Evolutionary conservation across 2,888 invertebrate genomes (phyloP).

Genomic region (Sinodicranocentrus sp.): DNA sequence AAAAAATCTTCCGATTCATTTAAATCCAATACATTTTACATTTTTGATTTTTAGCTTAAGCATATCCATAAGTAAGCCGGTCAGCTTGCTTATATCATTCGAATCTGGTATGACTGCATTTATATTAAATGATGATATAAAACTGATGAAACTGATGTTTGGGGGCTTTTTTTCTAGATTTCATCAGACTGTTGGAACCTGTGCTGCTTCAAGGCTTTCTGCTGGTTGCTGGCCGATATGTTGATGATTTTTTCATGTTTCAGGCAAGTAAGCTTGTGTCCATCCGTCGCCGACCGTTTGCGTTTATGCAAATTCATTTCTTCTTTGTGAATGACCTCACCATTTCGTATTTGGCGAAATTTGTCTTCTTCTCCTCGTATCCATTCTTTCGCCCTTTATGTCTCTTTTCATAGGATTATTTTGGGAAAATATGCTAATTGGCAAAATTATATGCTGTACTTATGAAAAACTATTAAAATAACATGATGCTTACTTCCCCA

Average conservation of each 20-base stretch:
- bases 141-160: neutral
- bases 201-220: constrained; percentile 63
- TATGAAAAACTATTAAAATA: no score
- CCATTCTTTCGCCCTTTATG: neutral
- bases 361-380: constrained; percentile 14
- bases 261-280: constrained; percentile 31
- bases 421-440: no score
- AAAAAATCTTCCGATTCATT: no score
- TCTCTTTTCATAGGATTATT: no score
- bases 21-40: no score
- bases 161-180: constrained; percentile 4
- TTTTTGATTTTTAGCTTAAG: no score
- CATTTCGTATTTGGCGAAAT: no score
- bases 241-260: constrained; percentile 21
- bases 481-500: no score
- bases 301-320: constrained; percentile 68
- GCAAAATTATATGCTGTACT: no score
- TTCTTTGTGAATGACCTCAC: constrained; percentile 76
- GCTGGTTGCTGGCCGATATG: constrained; percentile 60
- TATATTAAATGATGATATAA: constrained; percentile 1
- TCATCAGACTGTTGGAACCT: constrained; percentile 45
- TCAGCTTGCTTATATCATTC: constrained; percentile 41
- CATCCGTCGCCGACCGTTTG: constrained; percentile 56
- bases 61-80: constrained; percentile 43
- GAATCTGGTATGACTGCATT: no score